phyloP scores from a whole-genome alignment of 64 coral and sea anemone species.

The Montipora cactus region DNA sequence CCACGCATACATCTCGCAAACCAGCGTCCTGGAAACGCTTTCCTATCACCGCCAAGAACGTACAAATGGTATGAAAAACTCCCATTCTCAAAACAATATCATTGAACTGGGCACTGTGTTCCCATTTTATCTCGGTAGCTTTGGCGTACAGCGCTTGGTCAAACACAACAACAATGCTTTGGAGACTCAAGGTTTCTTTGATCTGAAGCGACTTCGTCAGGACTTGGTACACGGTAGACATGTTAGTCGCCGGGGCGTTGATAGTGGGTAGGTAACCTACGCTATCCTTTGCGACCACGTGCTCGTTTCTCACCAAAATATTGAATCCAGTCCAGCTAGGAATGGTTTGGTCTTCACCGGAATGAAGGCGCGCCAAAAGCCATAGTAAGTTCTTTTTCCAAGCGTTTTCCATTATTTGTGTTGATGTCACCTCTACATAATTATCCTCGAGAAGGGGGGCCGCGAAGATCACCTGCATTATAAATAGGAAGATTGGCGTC shows the following conservation, averaged over 20 bases:
- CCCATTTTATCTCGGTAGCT: too few relatives aligned
- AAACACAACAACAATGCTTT: conserved; percentile 30
- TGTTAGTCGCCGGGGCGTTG: conserved; percentile 26
- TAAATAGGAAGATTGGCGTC: background rate
- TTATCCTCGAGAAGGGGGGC: conserved; percentile 40
- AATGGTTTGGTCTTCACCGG: background rate
- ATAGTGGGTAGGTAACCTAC: conserved; percentile 52
- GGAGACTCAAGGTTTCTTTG: background rate
- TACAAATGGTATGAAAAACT: too few relatives aligned
- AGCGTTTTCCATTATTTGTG: background rate
- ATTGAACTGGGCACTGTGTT: too few relatives aligned
- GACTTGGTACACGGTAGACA: conserved; percentile 24
- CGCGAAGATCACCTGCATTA: background rate
- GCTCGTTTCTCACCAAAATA: conserved; percentile 4
- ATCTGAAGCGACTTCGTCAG: background rate
- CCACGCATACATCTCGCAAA: too few relatives aligned
- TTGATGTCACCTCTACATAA: conserved; percentile 51
- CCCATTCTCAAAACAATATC: too few relatives aligned
- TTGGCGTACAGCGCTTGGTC: background rate
- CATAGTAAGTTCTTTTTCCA: background rate
- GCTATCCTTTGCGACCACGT: conserved; percentile 31
- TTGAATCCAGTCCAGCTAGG: conserved; percentile 51
- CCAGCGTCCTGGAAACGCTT: conserved; percentile 5
- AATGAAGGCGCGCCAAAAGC: background rate
- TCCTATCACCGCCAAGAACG: conserved; percentile 9